Evolutionary conservation across 1,140 invertebrate species (phyloP), one percentile per base, ranked within the genome.

Genomic region (Oreohelix idahoensis): DNA sequence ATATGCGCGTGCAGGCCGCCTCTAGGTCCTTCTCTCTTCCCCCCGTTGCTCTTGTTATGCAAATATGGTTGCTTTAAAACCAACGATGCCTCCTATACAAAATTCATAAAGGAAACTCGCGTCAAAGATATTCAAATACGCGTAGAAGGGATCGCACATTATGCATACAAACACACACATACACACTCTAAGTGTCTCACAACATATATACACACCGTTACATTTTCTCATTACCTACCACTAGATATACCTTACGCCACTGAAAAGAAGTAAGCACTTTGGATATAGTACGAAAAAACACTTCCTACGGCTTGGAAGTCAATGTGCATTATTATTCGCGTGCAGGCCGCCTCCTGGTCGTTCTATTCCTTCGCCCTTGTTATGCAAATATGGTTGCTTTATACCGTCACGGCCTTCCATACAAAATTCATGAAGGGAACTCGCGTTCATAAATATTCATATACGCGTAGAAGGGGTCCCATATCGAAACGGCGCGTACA

Each of bases 401-500:
- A 66, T 66, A 32, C 63, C n/a, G 8, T 8, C n/a, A 66, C 29
- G 2, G 63, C 5, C 63, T 29, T 8, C 63, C 63, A 66, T 66
- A 66, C 29, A 66, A 66, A 8, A 66, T 66, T 66, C 63, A 66
- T 66, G 63, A 66, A 66, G 63, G 29, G n/a, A 17, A 35, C n/a
- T 66, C 10, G 63, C 29, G 26, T 29, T 66, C 53, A 66, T 66
- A 66, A 66, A 66, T 66, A 66, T 66, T 66, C 63, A 66, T 66
- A 66, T n/a, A 66, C 1, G 53, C 15, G 26, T 15, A 20, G 17
- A 17, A 8, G 17, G 45, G 10, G 45, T 49, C 45, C 53, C 20
- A 20, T 23, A 23, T 20, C 10, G 17, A 58, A 20, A 58, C 53
- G 20, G 10, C 53, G 20, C 23, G 53, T 58, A 58, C 23, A 58